Conservation (phyloP, 2,113 vertebrate species). For the Pimephales promelas region DNA sequence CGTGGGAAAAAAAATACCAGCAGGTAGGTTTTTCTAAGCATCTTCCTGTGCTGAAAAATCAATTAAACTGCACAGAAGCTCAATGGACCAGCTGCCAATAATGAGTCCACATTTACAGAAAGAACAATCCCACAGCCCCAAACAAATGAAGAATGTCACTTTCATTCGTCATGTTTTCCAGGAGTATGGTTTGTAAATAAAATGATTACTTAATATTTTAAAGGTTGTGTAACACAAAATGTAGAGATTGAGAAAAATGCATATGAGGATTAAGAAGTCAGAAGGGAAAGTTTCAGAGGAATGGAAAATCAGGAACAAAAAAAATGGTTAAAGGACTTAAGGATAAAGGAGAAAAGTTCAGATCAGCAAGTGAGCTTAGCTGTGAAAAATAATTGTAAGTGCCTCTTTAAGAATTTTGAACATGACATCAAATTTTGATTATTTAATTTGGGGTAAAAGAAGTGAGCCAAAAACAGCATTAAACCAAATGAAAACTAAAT, state of each 20-base stretch:
- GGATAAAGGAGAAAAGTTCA: neutral
- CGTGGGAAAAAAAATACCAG: neutral
- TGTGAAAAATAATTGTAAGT: neutral
- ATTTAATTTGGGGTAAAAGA: neutral
- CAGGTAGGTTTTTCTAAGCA: neutral
- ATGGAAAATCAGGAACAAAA: neutral
- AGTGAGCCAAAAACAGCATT: neutral
- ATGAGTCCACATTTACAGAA: neutral
- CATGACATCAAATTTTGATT: neutral
- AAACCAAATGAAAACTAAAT: neutral
- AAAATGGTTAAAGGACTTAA: neutral
- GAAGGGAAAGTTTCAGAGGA: neutral
- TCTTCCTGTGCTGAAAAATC: conserved; percentile 26
- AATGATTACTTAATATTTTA: neutral
- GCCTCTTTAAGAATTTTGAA: neutral
- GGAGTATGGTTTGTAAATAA: neutral
- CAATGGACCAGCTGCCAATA: conserved; percentile 33
- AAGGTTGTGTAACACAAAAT: neutral
- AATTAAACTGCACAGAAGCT: neutral
- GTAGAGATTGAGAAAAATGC: neutral
- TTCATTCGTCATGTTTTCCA: neutral
- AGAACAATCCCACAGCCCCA: neutral
- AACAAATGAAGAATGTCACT: conserved; percentile 1
- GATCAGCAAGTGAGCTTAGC: neutral
- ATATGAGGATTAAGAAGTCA: neutral